Base-by-base conservation (phyloP, 2,888 invertebrate species). In the Dromius quadrimaculatus region DNA sequence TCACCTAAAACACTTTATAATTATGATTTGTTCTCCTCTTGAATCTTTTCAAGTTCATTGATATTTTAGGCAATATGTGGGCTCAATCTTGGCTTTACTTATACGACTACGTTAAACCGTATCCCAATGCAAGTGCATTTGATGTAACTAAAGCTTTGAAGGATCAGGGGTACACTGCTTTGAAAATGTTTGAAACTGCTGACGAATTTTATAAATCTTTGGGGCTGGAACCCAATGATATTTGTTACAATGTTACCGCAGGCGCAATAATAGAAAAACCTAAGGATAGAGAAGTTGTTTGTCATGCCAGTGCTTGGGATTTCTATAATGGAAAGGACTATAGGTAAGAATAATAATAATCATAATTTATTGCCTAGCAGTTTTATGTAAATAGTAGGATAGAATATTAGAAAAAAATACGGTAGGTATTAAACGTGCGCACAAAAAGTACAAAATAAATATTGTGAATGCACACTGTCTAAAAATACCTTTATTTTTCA, bases 241-340 rank as follows among this genome's bases (percentile, higher is more conserved):
- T 86, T 71, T 84, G 87, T 0, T 91, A 89, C 78, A 85, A 88
- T 80, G 75, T 75, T 3, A 75, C 64, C 9, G 82, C 82, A 71
- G 78, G 78, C 2, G 86, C 87, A 0, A 81, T 87, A 76, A 85
- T 91, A 17, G 84, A 83, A 71, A 88, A 88, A 74, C 88, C 89
- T 0, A 81, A 81, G 71, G 84, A 86, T 32, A 82, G 87, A 20
- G 83, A 85, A 22, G 85, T 88, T 0, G 85, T 89, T 63, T 91
- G 91, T 74, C 85, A 89, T 75, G 89, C 90, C 0, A 88, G 89
- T 1, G 90, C 90, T 65, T 90, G 90, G 85, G 90, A 91, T 76
- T 89, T 91, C 83, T 88, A 87, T 75, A 87, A 90, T 77, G 86
- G 87, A 36, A 78, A 85, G 47, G 87, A 90, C 79, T 90, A 88